Base-by-base conservation (phyloP, 2,888 invertebrate genomes). In the Chesias legatella region DNA sequence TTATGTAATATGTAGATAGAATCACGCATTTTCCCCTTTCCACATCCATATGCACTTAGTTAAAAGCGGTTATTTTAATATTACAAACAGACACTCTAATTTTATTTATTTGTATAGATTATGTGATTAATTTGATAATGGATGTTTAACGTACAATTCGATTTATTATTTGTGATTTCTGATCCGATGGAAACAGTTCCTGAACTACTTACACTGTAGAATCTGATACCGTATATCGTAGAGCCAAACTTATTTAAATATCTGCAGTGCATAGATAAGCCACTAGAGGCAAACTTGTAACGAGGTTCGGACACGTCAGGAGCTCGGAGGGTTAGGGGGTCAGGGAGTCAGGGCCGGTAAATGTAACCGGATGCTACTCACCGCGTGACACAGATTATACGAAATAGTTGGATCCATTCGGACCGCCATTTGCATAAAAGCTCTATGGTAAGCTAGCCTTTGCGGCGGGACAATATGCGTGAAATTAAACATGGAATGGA, bases 281-380 rank as follows among this genome's bases (percentile, higher is more conserved):
- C 22, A 29, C 29, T 8, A 9, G 22, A 28, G 10, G 13, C 34
- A 35, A 44, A 44, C 39, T 29, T 35, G 32, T 40, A 45, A 45
- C 28, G 22, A 40, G 32, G 32, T 40, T 45, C 10, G 20, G 25
- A 36, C 28, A 33, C 26, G 32, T 36, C 27, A 6, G 24, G 11
- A 22, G 23, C 17, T n/a, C 22, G 6, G n/a, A 22, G 10, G 30
- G 13, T 27, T 11, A 8, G 25, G 20, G 27, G 22, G 22, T n/a
- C 22, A 6, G 22, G 22, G 22, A 22, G 6, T 6, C 22, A n/a
- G 7, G 36, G 10, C 17, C 21, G 25, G 33, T 22, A 13, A 28
- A 36, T 33, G 21, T 24, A 37, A 37, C 24, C 34, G 31, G 44
- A 44, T 33, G 44, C 29, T 40, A 30, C 32, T 34, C 38, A 43